Conservation (phyloP, 2,113 vertebrate genomes). For the Psittacara wagleri region DNA sequence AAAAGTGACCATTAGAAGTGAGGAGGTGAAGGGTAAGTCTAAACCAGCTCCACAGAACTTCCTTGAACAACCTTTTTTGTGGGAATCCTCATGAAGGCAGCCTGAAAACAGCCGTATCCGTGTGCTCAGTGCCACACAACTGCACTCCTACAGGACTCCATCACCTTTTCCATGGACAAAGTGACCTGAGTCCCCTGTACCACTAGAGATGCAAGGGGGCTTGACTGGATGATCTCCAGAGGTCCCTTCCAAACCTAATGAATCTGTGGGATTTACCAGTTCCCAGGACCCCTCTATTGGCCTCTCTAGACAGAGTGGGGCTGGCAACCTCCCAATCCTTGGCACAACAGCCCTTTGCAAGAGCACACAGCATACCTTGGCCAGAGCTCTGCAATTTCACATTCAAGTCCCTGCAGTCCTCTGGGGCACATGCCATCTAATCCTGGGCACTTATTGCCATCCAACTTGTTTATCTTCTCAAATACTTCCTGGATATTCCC, state of each 20-base stretch:
- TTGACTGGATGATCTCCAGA: not conserved
- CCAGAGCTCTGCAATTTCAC: not conserved
- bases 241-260: not conserved
- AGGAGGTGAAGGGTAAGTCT: not conserved
- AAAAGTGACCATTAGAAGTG: not conserved
- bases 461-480: constrained; percentile 16
- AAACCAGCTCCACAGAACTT: not conserved
- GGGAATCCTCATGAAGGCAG: fast-evolving
- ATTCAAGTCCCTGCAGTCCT: not conserved
- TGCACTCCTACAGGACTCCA: not conserved
- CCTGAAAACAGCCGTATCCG: fast-evolving
- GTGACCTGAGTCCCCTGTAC: not conserved
- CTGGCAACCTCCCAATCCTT: not conserved
- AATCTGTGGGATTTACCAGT: not conserved
- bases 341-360: not conserved
- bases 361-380: not conserved
- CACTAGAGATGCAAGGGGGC: not conserved
- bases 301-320: not conserved
- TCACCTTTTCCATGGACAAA: not conserved
- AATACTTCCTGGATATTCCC: constrained; percentile 2
- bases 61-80: not conserved
- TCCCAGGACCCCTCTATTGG: constrained; percentile 4
- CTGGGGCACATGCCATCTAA: not conserved
- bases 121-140: fast-evolving
- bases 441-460: not conserved